Evolutionary conservation across 1,140 invertebrate genomes (phyloP), one percentile per base, ranked within the genome.

Genomic region (Augochlora pura): DNA sequence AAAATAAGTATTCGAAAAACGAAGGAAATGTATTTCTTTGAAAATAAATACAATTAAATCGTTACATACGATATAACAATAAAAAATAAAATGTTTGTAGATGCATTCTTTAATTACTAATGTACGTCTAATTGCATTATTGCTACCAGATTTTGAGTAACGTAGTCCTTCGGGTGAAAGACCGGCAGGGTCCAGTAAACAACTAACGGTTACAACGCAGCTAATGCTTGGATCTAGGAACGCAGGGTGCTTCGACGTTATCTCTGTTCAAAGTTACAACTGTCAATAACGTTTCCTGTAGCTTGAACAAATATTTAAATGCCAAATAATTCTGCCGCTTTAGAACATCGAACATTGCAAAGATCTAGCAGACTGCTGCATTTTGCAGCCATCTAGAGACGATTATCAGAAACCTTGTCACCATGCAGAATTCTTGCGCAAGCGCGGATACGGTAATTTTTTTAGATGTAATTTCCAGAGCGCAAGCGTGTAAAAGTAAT

Each of bases 151-250:
- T 27, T 78, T 75, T 70, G 77, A 82, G 2, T 42, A 75, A 16
- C 38, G 83, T 70, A 78, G 79, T 83, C 0, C 12, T n/a, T 25
- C 42, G 60, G 73, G 70, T 86, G 83, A 86, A 76, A 66, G 80
- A 78, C 63, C 77, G 74, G 76, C 62, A 32, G 80, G 59, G 66
- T 65, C n/a, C 38, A 49, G 23, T 49, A 39, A 1, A 16, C 27
- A n/a, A 39, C 14, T 3, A 64, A 18, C 62, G 16, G 32, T 21
- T 27, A n/a, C 23, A n/a, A 32, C 32, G 1, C 1, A 32, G 32
- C 32, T 32, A 32, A 59, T 12, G 2, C 25, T 59, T 25, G 9
- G 23, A 14, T 10, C 57, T n/a, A 64, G 6, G 14, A 21, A 16
- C 38, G 25, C 0, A n/a, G 32, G 38, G 39, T 38, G 10, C 0